phyloP scores from a whole-genome alignment of 2,113 vertebrate genomes.

The Archocentrus centrarchus region DNA sequence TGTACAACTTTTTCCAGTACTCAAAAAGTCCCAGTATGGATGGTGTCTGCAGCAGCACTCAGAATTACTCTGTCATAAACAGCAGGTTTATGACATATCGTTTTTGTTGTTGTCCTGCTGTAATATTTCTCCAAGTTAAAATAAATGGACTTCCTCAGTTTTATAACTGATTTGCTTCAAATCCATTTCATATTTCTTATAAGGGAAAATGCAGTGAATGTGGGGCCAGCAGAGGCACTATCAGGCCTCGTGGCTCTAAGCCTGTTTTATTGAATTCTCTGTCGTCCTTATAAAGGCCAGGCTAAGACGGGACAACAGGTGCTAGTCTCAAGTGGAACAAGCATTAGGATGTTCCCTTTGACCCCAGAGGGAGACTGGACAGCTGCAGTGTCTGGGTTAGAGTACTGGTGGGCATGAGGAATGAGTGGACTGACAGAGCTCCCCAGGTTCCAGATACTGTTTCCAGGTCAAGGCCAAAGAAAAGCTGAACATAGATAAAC shows the following conservation, averaged over 20 bases:
- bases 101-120: background rate
- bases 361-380: conserved; percentile 67
- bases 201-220: background rate
- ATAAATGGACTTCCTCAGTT: background rate
- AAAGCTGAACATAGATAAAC: background rate
- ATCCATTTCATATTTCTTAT: background rate
- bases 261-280: conserved; percentile 79
- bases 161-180: background rate
- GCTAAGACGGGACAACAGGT: conserved; percentile 75
- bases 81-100: background rate
- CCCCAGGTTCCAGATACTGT: conserved; percentile 42
- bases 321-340: conserved; percentile 62
- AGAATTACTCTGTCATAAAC: background rate
- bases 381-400: conserved; percentile 73
- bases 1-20: conserved; percentile 2
- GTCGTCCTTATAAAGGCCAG: conserved; percentile 69
- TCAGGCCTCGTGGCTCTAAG: conserved; percentile 64
- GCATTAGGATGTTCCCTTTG: conserved; percentile 75
- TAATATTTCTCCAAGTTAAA: background rate
- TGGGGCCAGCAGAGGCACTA: conserved; percentile 25
- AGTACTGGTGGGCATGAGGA: background rate
- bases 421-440: conserved; percentile 27
- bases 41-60: background rate
- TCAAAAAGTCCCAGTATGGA: conserved; percentile 41
- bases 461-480: conserved; percentile 55